A percentile compares a stretch with the other conserved stretches of the same genome.
Evolutionary conservation across 1,140 invertebrate species (phyloP).

Genomic region (Brachionus rotundiformis): DNA sequence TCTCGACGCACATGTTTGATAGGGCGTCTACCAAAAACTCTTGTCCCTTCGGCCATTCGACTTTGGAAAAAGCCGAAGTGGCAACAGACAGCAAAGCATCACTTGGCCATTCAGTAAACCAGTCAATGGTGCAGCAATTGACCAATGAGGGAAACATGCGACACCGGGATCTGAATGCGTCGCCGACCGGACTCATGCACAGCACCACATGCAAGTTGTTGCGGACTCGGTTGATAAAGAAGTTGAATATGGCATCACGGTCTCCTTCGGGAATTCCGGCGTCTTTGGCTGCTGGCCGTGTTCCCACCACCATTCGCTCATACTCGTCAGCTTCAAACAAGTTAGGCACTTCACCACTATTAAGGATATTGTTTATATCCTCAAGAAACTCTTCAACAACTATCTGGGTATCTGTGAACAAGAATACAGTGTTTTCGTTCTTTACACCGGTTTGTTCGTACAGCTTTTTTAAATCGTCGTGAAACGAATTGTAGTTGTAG

Average conservation of each 20-base stretch:
- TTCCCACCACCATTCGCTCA: slow-evolving; percentile 76
- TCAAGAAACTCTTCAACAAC: slow-evolving; percentile 80
- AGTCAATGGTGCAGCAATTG: slow-evolving; percentile 66
- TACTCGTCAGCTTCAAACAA: slow-evolving; percentile 75
- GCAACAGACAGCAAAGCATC: slow-evolving; percentile 68
- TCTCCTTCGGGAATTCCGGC: slow-evolving; percentile 71
- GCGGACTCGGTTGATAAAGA: slow-evolving; percentile 64
- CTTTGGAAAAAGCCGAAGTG: slow-evolving; percentile 60
- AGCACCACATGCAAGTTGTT: slow-evolving; percentile 65
- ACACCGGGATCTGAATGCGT: slow-evolving; percentile 73
- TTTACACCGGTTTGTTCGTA: slow-evolving; percentile 66
- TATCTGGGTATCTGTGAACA: slow-evolving; percentile 68
- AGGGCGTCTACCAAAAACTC: slow-evolving; percentile 52
- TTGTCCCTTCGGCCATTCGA: slow-evolving; percentile 53
- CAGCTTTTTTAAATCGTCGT: slow-evolving; percentile 75
- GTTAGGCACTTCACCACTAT: slow-evolving; percentile 65
- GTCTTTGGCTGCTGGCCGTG: slow-evolving; percentile 71
- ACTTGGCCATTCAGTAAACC: slow-evolving; percentile 69
- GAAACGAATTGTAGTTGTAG: slow-evolving; percentile 77
- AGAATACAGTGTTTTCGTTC: slow-evolving; percentile 63
- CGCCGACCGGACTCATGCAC: slow-evolving; percentile 69
- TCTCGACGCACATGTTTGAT: slow-evolving; percentile 70
- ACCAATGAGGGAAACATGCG: slow-evolving; percentile 66
- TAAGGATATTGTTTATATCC: slow-evolving; percentile 81
- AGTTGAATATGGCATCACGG: slow-evolving; percentile 74